Evolutionary conservation across 1,140 invertebrate genomes (phyloP), one percentile per base, ranked within the genome.

Genomic region (Sarcophaga bullata): DNA sequence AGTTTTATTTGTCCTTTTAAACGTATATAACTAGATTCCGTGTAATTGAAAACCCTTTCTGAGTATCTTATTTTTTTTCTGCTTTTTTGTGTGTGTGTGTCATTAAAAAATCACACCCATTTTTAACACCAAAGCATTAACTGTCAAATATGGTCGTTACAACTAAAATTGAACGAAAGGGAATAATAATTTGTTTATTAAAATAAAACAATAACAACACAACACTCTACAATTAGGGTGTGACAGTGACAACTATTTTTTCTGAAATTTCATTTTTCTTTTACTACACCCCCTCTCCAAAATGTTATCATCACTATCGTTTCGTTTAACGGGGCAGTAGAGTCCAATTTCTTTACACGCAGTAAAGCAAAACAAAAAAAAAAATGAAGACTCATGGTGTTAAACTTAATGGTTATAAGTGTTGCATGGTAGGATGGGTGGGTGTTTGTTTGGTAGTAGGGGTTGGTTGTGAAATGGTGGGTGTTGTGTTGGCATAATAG

Each of bases 141-240:
- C 62, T 68, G 17, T 17, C 62, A 68, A 17, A 17, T n/a, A n/a
- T 68, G 62, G 7, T 19, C 62, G 19, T 68, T 68, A 68, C 62
- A 68, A 68, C 19, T 68, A 68, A 68, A 68, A 68, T 68, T 68
- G 62, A 68, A 68, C 19, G 62, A 68, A 68, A n/a, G n/a, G n/a
- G n/a, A 68, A 68, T 68, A 68, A 68, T 68, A 17, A 68, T 68
- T 68, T 68, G 62, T 68, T 68, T 68, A 68, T 68, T 68, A 68
- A 68, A 68, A 68, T 8, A 4, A 58, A 58, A 58, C 13, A 58
- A 11, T 15, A 58, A 10, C 52, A 58, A n/a, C n/a, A n/a, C n/a
- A n/a, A 58, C 52, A 68, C 62, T 68, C 62, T 68, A 68, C 15
- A 17, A 68, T 68, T 68, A 68, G 62, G 62, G 62, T 68, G 62